These are phyloP conservation scores for Sebastes flavidus DNA, from an alignment of 2,797 vertebrate genomes.

Conservation along the genomic window DNA sequence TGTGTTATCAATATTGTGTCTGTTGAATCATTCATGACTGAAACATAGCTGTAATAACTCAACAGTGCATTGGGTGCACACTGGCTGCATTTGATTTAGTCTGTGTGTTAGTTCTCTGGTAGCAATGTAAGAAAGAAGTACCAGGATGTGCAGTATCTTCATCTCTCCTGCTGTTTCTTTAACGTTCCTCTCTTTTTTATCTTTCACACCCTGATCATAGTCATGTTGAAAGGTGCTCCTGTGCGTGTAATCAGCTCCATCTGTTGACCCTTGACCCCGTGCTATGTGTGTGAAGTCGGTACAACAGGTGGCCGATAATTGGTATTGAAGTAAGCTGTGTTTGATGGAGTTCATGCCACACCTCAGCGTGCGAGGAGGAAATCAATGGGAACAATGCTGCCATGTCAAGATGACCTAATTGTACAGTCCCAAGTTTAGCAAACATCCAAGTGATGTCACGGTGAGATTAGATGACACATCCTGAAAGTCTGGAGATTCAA, in stretches of 20 bases:
- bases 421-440: not conserved
- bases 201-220: not conserved
- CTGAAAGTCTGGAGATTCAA: constrained; percentile 2
- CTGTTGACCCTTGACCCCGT: constrained; percentile 44
- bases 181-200: not conserved
- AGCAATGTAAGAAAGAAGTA: not conserved
- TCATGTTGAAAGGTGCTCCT: not conserved
- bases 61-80: not conserved
- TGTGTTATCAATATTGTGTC: not conserved
- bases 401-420: constrained; percentile 28
- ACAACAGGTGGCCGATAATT: constrained; percentile 51
- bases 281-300: constrained; percentile 27
- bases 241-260: constrained; percentile 27
- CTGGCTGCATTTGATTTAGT: too few species aligned
- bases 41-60: not conserved
- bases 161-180: not conserved
- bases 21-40: not conserved
- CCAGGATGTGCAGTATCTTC: not conserved
- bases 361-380: not conserved
- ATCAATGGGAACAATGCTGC: not conserved
- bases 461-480: constrained; percentile 18
- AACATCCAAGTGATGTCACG: not conserved
- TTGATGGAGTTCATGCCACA: constrained; percentile 34
- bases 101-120: not conserved
- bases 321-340: constrained; percentile 1